Conservation (phyloP, 1,140 invertebrate species). For the Heliothis subflexa region DNA sequence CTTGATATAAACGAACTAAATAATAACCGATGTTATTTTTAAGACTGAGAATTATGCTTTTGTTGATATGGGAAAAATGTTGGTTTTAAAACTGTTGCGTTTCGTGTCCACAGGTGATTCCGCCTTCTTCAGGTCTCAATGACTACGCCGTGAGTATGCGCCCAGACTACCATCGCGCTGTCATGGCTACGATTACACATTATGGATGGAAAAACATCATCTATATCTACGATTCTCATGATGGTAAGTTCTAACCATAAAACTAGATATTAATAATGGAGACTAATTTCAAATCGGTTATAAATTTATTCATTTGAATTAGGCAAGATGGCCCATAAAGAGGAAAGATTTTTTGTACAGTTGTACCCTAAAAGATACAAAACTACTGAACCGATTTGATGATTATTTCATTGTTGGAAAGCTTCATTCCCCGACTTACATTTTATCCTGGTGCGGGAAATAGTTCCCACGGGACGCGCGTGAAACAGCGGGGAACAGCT, state of each 20-base stretch:
- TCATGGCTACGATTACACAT: constrained; percentile 96
- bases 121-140: constrained; percentile 93
- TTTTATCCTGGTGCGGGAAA: too few relatives aligned
- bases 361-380: constrained; percentile 34
- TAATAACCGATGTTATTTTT: not conserved
- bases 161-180: constrained; percentile 97
- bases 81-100: not conserved
- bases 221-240: constrained; percentile 97
- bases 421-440: too few relatives aligned
- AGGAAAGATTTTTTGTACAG: not conserved
- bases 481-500: too few relatives aligned
- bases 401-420: too few relatives aligned
- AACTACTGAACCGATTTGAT: too few relatives aligned
- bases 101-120: constrained; percentile 87
- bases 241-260: constrained; percentile 90
- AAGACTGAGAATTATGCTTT: not conserved
- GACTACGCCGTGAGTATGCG: constrained; percentile 97
- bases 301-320: too few relatives aligned
- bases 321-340: too few relatives aligned
- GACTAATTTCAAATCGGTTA: too few relatives aligned
- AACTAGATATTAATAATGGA: not conserved
- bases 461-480: too few relatives aligned
- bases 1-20: too few relatives aligned
- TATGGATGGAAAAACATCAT: constrained; percentile 97
- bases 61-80: not conserved